Evolutionary conservation across 2,888 invertebrate genomes (phyloP).

Genomic region (Nymphalis urticae): DNA sequence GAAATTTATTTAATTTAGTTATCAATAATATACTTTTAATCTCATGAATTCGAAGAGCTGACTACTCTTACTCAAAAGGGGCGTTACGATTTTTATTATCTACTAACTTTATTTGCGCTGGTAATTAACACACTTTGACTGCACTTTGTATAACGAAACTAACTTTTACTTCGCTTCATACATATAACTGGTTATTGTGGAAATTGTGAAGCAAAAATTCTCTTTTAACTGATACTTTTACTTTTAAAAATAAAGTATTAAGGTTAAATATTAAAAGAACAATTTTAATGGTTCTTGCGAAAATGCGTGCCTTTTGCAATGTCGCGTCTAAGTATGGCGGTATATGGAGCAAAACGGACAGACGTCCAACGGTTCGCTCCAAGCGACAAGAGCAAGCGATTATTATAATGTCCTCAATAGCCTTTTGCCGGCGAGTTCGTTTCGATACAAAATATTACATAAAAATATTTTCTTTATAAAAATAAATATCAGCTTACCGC

Average conservation of each 20-base stretch:
- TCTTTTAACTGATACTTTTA: neutral
- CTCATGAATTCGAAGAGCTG: too few species aligned
- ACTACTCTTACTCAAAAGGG: too few species aligned
- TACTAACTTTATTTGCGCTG: too few species aligned
- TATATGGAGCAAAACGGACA: slow-evolving; percentile 72
- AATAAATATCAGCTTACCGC: too few species aligned
- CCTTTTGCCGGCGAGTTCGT: neutral
- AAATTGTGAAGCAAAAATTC: neutral
- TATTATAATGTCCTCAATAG: neutral
- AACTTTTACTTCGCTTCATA: too few species aligned
- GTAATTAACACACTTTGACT: too few species aligned
- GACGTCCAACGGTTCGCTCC: slow-evolving; percentile 40
- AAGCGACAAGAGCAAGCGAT: slow-evolving; percentile 29
- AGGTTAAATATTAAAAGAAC: slow-evolving; percentile 11
- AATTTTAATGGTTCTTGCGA: slow-evolving; percentile 37
- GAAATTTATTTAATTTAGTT: too few species aligned
- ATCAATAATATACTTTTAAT: too few species aligned
- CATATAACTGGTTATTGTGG: neutral
- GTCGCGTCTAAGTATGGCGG: slow-evolving; percentile 52
- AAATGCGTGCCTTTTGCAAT: slow-evolving; percentile 63
- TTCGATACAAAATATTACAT: too few species aligned
- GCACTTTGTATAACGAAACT: too few species aligned
- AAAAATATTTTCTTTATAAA: too few species aligned
- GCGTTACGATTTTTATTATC: too few species aligned
- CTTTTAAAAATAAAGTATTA: slow-evolving; percentile 3